Evolutionary conservation across 2,888 invertebrate species (phyloP).

Genomic region (Drosophila heteroneura): DNA sequence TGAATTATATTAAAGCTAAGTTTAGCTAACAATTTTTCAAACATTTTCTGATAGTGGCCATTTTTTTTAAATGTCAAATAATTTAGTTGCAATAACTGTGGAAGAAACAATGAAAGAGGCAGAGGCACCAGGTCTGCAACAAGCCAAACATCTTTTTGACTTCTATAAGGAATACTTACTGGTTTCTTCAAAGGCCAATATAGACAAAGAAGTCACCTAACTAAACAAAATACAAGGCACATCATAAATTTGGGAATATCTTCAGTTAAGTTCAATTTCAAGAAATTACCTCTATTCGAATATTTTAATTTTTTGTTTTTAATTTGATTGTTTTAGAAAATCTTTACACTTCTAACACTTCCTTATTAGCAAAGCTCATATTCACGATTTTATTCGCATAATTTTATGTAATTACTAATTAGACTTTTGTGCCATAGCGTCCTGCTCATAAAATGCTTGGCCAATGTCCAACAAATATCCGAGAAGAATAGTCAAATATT

Average conservation of each 20-base stretch:
- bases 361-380: not conserved
- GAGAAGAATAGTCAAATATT: constrained; percentile 14
- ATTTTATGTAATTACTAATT: not conserved
- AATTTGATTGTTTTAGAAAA: not conserved
- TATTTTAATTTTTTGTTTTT: not conserved
- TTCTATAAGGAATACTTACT: not conserved
- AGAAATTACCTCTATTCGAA: too few species aligned
- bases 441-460: constrained; percentile 35
- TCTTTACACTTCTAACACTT: not conserved
- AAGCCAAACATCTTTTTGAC: not conserved
- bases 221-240: not conserved
- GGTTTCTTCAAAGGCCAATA: not conserved
- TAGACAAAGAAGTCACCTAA: not conserved
- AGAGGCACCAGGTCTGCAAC: rapidly evolving
- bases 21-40: not conserved
- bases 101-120: not conserved
- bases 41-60: not conserved
- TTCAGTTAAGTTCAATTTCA: not conserved
- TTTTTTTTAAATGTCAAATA: not conserved
- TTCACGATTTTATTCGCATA: not conserved
- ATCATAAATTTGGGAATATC: not conserved
- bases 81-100: not conserved
- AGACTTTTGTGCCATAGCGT: not conserved
- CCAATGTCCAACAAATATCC: constrained; percentile 34
- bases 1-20: not conserved